These are phyloP conservation scores for Neodiprion lecontei DNA, from an alignment of 1,140 invertebrate genomes.

Conservation along the genomic window DNA sequence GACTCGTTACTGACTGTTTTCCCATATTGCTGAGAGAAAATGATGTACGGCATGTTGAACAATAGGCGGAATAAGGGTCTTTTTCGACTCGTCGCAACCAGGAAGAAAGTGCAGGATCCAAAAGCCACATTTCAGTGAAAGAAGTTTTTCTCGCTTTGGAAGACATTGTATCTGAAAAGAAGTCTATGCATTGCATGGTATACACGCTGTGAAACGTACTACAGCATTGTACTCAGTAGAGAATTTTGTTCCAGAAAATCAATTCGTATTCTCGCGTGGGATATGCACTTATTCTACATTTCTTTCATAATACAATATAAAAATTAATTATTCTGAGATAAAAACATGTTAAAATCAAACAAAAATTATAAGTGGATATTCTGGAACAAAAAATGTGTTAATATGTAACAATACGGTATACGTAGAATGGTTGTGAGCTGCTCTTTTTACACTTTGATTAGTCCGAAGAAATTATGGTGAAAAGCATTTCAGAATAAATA, in stretches of 20 bases:
- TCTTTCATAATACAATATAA: not conserved
- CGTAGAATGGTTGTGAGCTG: not conserved
- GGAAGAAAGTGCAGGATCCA: not conserved
- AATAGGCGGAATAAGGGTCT: not conserved
- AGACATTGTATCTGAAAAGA: conserved; percentile 1
- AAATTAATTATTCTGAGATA: not conserved
- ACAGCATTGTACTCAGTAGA: not conserved
- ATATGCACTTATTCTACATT: not conserved
- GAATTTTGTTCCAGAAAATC: not conserved
- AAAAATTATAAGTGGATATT: not conserved
- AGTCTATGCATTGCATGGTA: not conserved
- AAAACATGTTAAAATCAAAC: not conserved
- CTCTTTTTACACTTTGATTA: not conserved
- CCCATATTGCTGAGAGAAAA: conserved; percentile 1
- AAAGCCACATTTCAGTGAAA: not conserved
- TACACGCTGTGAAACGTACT: not conserved
- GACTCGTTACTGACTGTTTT: not conserved
- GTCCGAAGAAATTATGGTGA: not conserved
- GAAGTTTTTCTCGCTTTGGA: conserved; percentile 4
- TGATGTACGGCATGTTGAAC: not conserved
- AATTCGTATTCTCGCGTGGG: not conserved
- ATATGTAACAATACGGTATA: not conserved
- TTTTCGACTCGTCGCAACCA: not conserved
- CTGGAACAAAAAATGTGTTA: not conserved
- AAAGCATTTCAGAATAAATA: not conserved